Evolutionary conservation across 2,113 vertebrate species (phyloP), one percentile per base, ranked within the genome.

Genomic region (Anarhynchus alexandrinus): DNA sequence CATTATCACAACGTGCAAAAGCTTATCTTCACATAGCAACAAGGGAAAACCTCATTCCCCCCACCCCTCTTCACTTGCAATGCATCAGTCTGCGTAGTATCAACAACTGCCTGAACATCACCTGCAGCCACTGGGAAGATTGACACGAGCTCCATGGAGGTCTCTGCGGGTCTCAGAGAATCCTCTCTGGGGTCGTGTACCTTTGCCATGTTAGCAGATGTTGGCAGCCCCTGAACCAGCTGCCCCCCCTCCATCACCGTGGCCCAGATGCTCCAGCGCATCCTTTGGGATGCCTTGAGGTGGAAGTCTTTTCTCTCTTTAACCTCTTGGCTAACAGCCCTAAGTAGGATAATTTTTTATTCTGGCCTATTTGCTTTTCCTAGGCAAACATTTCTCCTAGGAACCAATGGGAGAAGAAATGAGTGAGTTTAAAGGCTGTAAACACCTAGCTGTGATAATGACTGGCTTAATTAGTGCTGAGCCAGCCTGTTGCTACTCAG

Each of bases 361-460:
- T 73, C 81, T 95, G 52, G 49, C 49, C 64, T 76, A 4, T 73
- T 97, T 93, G 38, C 45, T 45, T 45, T 19, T 45, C 45, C 45
- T 45, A 45, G 71, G 77, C 62, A 90, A 90, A 55, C 49, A 13
- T 19, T 89, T 83, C 92, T 43, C 16, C n/a, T 79, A 42, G 59
- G 78, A 94, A 26, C 25, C 6, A 21, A 42, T 27, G 32, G 77
- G 55, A 72, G 65, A 80, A 74, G 64, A 86, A 94, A 86, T 66
- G 72, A 80, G 51, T 36, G 86, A 86, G 34, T 83, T 65, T 87
- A 90, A 82, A 94, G 79, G 90, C 79, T 82, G 51, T 89, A 76
- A 92, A 93, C 82, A 90, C 80, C 88, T 93, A 84, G 58, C 88
- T 93, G 74, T 91, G 97, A 97, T 97, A 96, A 96, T 90, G 86